Evolutionary conservation across 2,797 vertebrate genomes (phyloP).

Genomic region (Knipowitschia caucasica): DNA sequence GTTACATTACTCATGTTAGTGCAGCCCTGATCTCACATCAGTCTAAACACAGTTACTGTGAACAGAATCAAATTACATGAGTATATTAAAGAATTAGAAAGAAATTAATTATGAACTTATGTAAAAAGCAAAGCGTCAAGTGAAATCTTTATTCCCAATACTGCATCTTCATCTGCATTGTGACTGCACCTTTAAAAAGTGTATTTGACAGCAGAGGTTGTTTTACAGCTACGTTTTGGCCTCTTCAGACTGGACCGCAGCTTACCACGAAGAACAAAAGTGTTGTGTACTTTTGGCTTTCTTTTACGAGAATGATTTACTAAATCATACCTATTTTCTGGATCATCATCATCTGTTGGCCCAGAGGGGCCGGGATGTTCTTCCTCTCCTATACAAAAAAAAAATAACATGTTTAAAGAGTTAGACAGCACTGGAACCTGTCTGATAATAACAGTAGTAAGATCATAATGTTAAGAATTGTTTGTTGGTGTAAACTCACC

Average conservation of each 20-base stretch:
- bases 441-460: neutral
- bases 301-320: conserved; percentile 79
- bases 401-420: neutral
- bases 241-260: conserved; percentile 64
- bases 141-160: neutral
- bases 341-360: conserved; percentile 90
- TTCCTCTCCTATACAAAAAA: conserved; percentile 87
- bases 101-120: no score
- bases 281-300: conserved; percentile 75
- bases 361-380: conserved; percentile 81
- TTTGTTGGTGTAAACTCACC: conserved; percentile 71
- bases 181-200: conserved; percentile 55
- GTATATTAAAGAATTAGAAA: no score
- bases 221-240: conserved; percentile 76
- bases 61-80: no score
- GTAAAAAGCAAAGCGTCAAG: neutral
- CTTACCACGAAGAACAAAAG: conserved; percentile 74
- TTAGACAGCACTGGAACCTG: neutral
- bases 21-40: neutral
- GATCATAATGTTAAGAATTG: no score
- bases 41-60: conserved; percentile 3
- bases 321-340: conserved; percentile 98
- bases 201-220: conserved; percentile 75
- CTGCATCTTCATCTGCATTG: neutral
- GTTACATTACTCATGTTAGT: neutral